Base-by-base conservation (phyloP, 2,888 invertebrate species). In the Hyposoter dolosus region DNA sequence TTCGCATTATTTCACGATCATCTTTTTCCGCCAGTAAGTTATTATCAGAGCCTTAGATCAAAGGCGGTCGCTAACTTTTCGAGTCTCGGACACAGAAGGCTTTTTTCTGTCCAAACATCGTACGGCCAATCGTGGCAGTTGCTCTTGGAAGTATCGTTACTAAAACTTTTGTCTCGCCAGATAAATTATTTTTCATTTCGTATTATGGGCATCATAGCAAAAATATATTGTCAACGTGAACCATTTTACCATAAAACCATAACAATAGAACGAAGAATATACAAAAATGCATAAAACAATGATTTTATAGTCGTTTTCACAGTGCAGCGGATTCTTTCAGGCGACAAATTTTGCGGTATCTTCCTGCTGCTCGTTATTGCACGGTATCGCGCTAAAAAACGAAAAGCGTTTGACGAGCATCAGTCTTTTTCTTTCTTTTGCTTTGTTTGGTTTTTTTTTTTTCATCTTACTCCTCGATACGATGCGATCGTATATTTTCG, bases 401-500 rank as follows among this genome's bases (percentile, higher is more conserved):
- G 15, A 47, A 69, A 47, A 28, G 3, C 60, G 66, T 66, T 35
- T 12, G 7, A 66, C 3, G 9, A 19, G 19, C 9, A n/a, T 40
- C 15, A 9, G 4, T 66, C 7, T 17, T 65, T 40, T 66, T 40
- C n/a, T n/a, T 66, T 35, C 0, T 66, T 66, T 35, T 35, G n/a
- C 17, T n/a, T n/a, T 53, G 17, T 53, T 50, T 15, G n/a, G 3
- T 50, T 50, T 50, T 9, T 82, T 50, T 9, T 82, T 76, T 40
- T 43, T 82, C 9, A 5, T 47, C 53, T 78, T 9, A 17, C 50
- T 45, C 60, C 53, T 56, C 17, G 50, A 68, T 43, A 68, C 80
- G 74, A 84, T 78, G 65, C 63, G 35, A 60, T 75, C 50, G 4
- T 53, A 72, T 71, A 56, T 69, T 35, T 71, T 79, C 47, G 74